A percentile compares a stretch with the other conserved stretches of the same genome.
These are phyloP conservation scores for Colius striatus DNA, from an alignment of 2,113 vertebrate genomes.

Conservation along the genomic window DNA sequence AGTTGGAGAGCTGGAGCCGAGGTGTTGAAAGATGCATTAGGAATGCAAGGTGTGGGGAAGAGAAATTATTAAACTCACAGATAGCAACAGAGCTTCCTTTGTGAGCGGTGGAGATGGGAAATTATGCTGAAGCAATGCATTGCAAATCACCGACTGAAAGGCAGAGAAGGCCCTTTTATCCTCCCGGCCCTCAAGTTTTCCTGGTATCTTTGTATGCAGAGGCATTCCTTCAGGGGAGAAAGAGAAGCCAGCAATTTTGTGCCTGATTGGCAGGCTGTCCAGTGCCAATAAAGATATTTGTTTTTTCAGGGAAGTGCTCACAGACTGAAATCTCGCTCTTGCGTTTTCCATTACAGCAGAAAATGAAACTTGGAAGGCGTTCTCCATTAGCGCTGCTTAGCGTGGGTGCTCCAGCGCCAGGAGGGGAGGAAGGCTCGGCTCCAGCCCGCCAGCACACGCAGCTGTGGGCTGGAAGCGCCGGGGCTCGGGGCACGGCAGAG, in stretches of 20 bases:
- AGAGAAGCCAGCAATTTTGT: slow-evolving; percentile 75
- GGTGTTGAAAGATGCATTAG: slow-evolving; percentile 41
- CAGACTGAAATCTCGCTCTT: slow-evolving; percentile 61
- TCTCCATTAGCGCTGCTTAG: slow-evolving; percentile 12
- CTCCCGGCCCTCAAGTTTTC: slow-evolving; percentile 61
- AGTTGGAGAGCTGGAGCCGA: background rate
- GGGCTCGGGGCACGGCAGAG: too few species aligned
- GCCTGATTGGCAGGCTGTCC: slow-evolving; percentile 80
- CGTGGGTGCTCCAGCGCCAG: background rate
- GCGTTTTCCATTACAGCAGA: slow-evolving; percentile 62
- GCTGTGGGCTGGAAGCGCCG: too few species aligned
- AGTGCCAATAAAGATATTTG: slow-evolving; percentile 77
- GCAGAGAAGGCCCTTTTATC: slow-evolving; percentile 74
- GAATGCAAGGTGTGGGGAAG: slow-evolving; percentile 66
- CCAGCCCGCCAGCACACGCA: background rate
- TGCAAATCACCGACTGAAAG: slow-evolving; percentile 72
- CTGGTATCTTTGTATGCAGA: slow-evolving; percentile 75
- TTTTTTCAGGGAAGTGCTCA: slow-evolving; percentile 67
- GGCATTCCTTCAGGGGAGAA: slow-evolving; percentile 73
- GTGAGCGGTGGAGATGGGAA: slow-evolving; percentile 74
- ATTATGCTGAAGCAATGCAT: slow-evolving; percentile 78
- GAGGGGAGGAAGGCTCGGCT: background rate
- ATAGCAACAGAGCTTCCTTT: slow-evolving; percentile 75
- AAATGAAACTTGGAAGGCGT: slow-evolving; percentile 47
- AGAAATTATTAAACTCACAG: slow-evolving; percentile 75